Evolutionary conservation across 64 coral and sea anemone genomes (phyloP).

Genomic region (Montipora sp.): DNA sequence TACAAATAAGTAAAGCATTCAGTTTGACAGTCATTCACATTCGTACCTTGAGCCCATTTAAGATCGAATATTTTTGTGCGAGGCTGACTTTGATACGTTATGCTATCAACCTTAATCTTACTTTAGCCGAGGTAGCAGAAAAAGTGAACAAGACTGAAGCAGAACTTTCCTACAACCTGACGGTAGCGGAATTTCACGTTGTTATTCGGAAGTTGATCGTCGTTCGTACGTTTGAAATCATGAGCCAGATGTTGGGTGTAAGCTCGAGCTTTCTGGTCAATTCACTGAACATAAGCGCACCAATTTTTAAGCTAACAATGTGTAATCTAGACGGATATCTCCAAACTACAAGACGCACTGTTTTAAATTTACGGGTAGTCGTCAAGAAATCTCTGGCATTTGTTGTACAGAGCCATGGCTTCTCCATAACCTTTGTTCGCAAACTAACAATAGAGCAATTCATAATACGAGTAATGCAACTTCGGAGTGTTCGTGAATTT

Average conservation of each 20-base stretch:
- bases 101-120: neutral
- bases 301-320: neutral
- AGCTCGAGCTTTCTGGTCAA: neutral
- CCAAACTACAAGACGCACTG: conserved; percentile 7
- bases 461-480: neutral
- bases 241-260: conserved; percentile 37
- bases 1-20: neutral
- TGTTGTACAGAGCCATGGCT: conserved; percentile 15
- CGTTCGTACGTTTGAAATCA: conserved; percentile 31
- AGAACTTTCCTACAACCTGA: conserved; percentile 7
- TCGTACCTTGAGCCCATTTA: neutral
- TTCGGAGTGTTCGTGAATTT: neutral
- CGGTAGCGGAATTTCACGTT: conserved; percentile 13
- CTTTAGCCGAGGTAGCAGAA: neutral
- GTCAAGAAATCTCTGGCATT: conserved; percentile 17
- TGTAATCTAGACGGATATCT: conserved; percentile 15
- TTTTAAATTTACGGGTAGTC: neutral
- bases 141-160: conserved; percentile 27
- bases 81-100: conserved; percentile 42
- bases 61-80: neutral
- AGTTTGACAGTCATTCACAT: neutral
- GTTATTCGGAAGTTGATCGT: conserved; percentile 15
- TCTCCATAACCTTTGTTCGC: conserved; percentile 1
- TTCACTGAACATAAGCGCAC: neutral
- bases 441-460: conserved; percentile 29